These are phyloP conservation scores for Ageneiosus marmoratus DNA, from an alignment of 2,113 vertebrate genomes.

Conservation along the genomic window DNA sequence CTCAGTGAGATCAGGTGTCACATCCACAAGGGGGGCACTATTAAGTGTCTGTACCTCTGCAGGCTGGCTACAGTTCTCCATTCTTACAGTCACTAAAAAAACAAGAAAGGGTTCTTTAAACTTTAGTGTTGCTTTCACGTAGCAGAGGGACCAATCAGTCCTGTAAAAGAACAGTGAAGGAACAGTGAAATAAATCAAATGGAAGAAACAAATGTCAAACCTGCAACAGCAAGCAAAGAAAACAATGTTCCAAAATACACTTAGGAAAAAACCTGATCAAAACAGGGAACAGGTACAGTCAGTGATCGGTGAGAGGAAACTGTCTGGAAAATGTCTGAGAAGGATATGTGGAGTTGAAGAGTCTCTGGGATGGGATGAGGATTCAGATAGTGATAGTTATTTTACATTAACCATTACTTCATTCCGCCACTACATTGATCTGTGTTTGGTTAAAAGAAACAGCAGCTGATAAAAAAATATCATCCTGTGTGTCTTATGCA, in stretches of 20 bases:
- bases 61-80: constrained; percentile 74
- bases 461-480: neutral
- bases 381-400: neutral
- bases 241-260: neutral
- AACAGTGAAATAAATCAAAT: neutral
- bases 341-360: neutral
- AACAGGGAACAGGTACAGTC: neutral
- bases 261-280: neutral
- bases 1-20: constrained; percentile 74
- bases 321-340: neutral
- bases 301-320: neutral
- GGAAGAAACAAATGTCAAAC: neutral
- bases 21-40: constrained; percentile 38
- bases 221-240: neutral
- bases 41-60: constrained; percentile 36
- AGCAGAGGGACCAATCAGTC: neutral
- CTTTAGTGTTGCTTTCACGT: neutral
- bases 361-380: neutral
- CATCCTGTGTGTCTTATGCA: neutral
- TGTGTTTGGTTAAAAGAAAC: neutral
- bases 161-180: neutral
- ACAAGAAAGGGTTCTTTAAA: neutral
- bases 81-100: constrained; percentile 59
- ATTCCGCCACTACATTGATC: neutral
- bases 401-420: neutral